Evolutionary conservation across 1,140 invertebrate genomes (phyloP), one percentile per base, ranked within the genome.

Genomic region (Hypothenemus hampei): DNA sequence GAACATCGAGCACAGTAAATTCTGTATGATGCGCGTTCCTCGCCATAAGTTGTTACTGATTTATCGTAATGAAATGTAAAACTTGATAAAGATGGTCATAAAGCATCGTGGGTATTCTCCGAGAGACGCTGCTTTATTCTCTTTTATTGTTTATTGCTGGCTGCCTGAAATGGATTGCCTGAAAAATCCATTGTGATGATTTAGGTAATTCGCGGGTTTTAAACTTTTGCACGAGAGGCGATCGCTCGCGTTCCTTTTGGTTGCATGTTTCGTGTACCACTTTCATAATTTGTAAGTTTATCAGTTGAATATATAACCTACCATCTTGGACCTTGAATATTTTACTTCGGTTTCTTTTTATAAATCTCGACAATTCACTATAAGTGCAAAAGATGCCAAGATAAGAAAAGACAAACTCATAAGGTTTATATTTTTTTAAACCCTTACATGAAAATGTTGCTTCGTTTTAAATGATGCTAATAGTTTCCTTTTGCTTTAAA

Each of bases 61-160:
- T 58, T 58, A 58, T 58, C 35, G 56, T 58, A 58, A 58, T 58
- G 56, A 58, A 58, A 58, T 31, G 56, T 58, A 58, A 58, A 58
- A 58, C 56, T 58, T 52, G 49, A 53, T 58, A 58, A 58, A 58
- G 48, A 52, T 41, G 49, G 43, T 24, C 56, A 58, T 58, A 53
- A 58, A 58, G 36, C 56, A 58, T 58, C 23, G 35, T 49, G 49
- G 49, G 56, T 52, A 58, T 58, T 58, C 56, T 56, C 46, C 33
- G 52, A 35, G 33, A 44, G 52, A 55, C 47, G 31, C 55, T 51
- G 55, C 55, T 51, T 51, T 57, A 57, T 48, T 57, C 37, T 47
- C 22, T 29, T 37, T 57, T 48, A 57, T 58, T 58, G 56, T 58
- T 58, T 57, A 57, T 56, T 56, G 45, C 53, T 35, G 3, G 52